Percentiles rank a stretch among this genome's conserved stretches.
Conservation (phyloP, 1,140 invertebrate genomes). For the Zaprionus camerounensis region DNA sequence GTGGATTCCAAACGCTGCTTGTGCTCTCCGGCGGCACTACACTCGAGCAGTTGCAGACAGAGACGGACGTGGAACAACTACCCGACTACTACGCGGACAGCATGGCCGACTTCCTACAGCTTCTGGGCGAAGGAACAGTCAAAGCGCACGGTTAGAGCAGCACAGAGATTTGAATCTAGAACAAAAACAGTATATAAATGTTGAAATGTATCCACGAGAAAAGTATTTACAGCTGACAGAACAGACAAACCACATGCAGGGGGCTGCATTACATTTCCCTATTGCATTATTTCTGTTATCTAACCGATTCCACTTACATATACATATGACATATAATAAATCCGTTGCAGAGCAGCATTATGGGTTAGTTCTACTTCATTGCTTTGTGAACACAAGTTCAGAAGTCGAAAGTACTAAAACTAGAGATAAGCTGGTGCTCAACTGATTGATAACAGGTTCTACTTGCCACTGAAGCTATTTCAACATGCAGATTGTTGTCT, state of each 20-base stretch:
- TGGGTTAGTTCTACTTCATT: background rate
- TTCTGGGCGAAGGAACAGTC: constrained; percentile 32
- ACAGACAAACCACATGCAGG: background rate
- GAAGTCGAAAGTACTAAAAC: background rate
- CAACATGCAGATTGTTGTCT: background rate
- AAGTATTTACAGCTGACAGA: background rate
- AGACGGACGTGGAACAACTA: constrained; percentile 61
- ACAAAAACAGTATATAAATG: background rate
- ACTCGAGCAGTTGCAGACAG: constrained; percentile 67
- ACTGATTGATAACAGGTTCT: background rate
- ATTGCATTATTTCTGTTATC: background rate
- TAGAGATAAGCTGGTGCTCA: background rate
- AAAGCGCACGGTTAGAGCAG: constrained; percentile 54
- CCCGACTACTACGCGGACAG: constrained; percentile 85
- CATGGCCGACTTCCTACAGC: constrained; percentile 55
- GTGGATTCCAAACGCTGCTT: constrained; percentile 86
- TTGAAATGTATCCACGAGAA: background rate
- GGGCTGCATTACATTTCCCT: background rate
- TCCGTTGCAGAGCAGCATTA: background rate
- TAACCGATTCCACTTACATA: background rate
- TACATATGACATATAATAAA: background rate
- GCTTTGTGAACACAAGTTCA: background rate
- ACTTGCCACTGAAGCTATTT: background rate
- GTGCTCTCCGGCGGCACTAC: constrained; percentile 85
- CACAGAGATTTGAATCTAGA: background rate